Percentiles rank a stretch among this genome's conserved stretches.
phyloP scores from a whole-genome alignment of 2,113 vertebrate genomes.

The Phylloscopus trochilus region DNA sequence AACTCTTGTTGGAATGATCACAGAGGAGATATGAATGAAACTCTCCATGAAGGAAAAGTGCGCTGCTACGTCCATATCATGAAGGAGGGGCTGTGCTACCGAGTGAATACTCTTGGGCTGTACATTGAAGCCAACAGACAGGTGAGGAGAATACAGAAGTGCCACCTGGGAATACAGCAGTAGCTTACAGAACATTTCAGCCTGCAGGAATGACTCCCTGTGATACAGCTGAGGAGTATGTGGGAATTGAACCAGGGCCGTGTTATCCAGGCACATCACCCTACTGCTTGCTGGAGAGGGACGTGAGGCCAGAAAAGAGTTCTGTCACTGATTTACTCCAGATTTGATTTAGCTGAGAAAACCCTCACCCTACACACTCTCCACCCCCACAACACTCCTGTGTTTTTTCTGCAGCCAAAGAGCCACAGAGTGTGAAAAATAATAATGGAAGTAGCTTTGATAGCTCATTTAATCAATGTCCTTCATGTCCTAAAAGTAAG shows the following conservation, averaged over 20 bases:
- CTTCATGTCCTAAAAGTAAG: neutral
- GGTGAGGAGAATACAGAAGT: slow-evolving; percentile 73
- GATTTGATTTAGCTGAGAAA: neutral
- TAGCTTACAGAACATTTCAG: neutral
- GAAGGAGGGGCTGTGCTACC: slow-evolving; percentile 89
- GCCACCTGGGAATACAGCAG: neutral
- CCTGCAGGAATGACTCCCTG: neutral
- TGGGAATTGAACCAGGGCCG: neutral
- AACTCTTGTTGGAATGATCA: slow-evolving; percentile 93
- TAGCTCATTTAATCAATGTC: neutral
- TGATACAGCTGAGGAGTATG: neutral
- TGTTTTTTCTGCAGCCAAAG: neutral
- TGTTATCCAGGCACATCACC: neutral
- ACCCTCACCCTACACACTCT: neutral
- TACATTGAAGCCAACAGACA: slow-evolving; percentile 95
- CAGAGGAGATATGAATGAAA: slow-evolving; percentile 85
- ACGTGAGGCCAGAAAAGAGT: neutral
- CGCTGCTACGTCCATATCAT: slow-evolving; percentile 96
- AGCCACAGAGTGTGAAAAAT: neutral
- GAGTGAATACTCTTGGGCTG: slow-evolving; percentile 89
- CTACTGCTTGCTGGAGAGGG: neutral
- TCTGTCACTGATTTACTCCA: neutral
- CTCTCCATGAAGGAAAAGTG: slow-evolving; percentile 84
- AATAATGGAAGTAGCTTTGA: neutral
- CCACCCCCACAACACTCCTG: neutral